These are phyloP conservation scores for Talpa occidentalis DNA, from an alignment of 2,113 vertebrate genomes.

Conservation along the genomic window DNA sequence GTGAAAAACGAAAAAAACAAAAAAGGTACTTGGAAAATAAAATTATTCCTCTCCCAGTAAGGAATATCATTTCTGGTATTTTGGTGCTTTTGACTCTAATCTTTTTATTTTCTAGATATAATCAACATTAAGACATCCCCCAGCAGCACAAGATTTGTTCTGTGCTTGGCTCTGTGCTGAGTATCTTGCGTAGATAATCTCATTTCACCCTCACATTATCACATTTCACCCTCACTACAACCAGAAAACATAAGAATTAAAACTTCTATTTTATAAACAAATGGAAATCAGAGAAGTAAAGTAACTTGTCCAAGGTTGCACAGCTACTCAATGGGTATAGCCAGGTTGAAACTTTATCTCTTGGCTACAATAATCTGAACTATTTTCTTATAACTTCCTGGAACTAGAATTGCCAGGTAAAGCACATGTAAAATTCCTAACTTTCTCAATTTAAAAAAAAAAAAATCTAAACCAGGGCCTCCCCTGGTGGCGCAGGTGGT, in stretches of 20 bases:
- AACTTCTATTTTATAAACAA: not conserved
- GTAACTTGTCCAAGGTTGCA: not conserved
- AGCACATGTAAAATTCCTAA: not conserved
- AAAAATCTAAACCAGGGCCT: not conserved
- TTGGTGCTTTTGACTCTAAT: not conserved
- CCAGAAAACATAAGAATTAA: not conserved
- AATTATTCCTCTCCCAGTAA: not conserved
- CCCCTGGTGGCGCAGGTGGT: too few relatives aligned
- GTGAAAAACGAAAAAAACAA: constrained; percentile 30
- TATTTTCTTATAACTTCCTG: not conserved
- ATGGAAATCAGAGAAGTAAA: not conserved
- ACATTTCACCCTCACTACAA: not conserved
- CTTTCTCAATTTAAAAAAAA: not conserved
- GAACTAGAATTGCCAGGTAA: not conserved
- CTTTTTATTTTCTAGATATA: not conserved
- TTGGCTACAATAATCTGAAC: not conserved
- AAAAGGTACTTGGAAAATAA: constrained; percentile 42
- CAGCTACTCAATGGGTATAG: not conserved
- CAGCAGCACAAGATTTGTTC: not conserved
- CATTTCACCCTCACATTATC: not conserved
- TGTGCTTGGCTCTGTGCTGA: not conserved
- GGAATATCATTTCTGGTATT: not conserved
- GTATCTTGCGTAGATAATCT: not conserved
- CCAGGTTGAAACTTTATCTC: not conserved
- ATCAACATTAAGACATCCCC: not conserved